Base-by-base conservation (phyloP, 2,113 vertebrate genomes). In the Macaca nemestrina region DNA sequence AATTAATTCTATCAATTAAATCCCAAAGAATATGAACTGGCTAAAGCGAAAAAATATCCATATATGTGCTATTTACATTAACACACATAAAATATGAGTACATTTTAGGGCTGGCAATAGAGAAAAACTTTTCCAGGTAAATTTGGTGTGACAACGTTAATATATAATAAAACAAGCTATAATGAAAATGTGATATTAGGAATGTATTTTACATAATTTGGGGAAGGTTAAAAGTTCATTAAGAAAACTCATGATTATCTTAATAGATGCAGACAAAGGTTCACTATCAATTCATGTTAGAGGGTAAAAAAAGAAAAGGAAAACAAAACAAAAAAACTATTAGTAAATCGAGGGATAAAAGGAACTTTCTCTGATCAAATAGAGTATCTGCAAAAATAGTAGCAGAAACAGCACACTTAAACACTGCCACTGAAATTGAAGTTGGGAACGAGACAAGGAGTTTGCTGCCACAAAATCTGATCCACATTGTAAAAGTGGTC, bases 401-500 rank as follows among this genome's bases (percentile, higher is more conserved):
- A 30, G 7, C 8, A 50, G 20, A 35, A 40, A 40, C 12, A 12
- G 0, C 5, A n/a, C 9, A 16, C 23, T 3, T 35, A 3, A 23
- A 17, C 14, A 35, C 68, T 83, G 18, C 6, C 57, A 8, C 32
- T 9, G 38, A 57, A 45, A 38, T 17, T 23, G 2, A 6, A 10
- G 2, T n/a, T 14, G 2, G 57, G n/a, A 68, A 16, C 0, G 1
- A 25, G 50, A 12, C 17, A 5, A 79, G 11, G 10, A 16, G 13
- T 30, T 0, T 12, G n/a, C 13, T 32, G 14, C 10, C 27, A 32
- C 9, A 18, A 18, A 6, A 12, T 18, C 18, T 25, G 8, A 0
- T 12, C 0, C 5, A 20, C 13, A 22, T 43, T 35, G 27, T 8
- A 4, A 22, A 1, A 17, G 40, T 16, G 25, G 22, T 38, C 67